Conservation (phyloP, 2,888 invertebrate species). For the Dryobotodes eremita region DNA sequence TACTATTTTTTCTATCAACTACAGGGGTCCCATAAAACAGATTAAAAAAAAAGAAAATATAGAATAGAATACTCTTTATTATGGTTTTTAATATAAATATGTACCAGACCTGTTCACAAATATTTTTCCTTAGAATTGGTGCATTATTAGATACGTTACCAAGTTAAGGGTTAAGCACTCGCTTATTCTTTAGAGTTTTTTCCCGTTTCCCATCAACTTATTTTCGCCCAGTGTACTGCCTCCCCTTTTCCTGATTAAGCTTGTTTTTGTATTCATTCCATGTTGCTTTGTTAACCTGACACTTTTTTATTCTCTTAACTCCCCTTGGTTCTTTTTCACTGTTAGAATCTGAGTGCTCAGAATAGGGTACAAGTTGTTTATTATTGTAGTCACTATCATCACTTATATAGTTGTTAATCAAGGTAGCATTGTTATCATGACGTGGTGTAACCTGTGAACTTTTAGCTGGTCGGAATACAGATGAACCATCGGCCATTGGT, state of each 20-base stretch:
- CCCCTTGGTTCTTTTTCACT: slow-evolving; percentile 31
- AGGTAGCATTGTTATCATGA: slow-evolving; percentile 44
- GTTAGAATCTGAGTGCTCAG: slow-evolving; percentile 44
- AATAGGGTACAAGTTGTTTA: slow-evolving; percentile 51
- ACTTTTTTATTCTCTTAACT: slow-evolving; percentile 51
- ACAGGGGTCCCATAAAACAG: no score
- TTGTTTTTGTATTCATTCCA: slow-evolving; percentile 42
- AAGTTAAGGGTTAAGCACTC: slow-evolving; percentile 35
- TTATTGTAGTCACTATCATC: slow-evolving; percentile 44
- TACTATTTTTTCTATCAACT: no score
- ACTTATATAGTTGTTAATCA: slow-evolving; percentile 46
- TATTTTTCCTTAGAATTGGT: no score
- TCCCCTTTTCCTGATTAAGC: slow-evolving; percentile 43
- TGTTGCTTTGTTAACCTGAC: slow-evolving; percentile 49
- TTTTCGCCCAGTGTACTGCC: slow-evolving; percentile 44
- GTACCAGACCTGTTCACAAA: no score
- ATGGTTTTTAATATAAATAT: no score
- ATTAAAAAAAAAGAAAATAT: no score
- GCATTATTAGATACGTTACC: no score
- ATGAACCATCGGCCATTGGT: slow-evolving; percentile 42
- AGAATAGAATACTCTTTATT: no score
- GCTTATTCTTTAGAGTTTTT: slow-evolving; percentile 45
- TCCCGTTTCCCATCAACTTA: slow-evolving; percentile 47
- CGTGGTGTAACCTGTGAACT: slow-evolving; percentile 38
- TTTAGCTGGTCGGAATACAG: slow-evolving; percentile 44